A percentile compares a stretch with the other conserved stretches of the same genome.
Conservation (phyloP, 2,797 vertebrate species). For the Microctenopoma stevenorrisi region DNA sequence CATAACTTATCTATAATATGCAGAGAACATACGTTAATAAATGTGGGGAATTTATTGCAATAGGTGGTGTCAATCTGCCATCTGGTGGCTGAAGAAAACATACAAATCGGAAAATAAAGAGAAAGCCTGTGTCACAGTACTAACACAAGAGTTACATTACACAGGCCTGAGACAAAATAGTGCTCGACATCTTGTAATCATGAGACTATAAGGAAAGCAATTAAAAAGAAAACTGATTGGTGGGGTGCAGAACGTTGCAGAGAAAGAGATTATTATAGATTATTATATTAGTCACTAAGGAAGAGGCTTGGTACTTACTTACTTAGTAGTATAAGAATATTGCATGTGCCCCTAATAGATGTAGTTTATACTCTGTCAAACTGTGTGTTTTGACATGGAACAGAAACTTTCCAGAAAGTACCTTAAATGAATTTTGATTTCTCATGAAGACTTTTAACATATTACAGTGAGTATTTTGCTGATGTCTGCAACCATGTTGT, state of each 20-base stretch:
- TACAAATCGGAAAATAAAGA: fast-evolving
- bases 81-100: constrained; percentile 59
- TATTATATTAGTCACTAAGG: neutral
- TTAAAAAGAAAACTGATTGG: no score
- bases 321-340: neutral
- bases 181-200: no score
- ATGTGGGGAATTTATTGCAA: neutral
- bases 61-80: constrained; percentile 55
- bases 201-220: no score
- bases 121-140: neutral
- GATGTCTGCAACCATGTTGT: no score
- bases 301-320: neutral
- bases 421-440: neutral
- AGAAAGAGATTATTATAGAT: neutral
- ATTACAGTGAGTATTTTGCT: no score
- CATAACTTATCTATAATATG: neutral
- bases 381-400: neutral
- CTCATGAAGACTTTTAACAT: no score
- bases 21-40: neutral
- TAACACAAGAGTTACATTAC: neutral
- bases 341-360: neutral
- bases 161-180: neutral
- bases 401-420: neutral
- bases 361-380: no score
- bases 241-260: neutral